Evolutionary conservation across 2,888 invertebrate genomes (phyloP), one percentile per base, ranked within the genome.

Genomic region (Diplolepis rosae): DNA sequence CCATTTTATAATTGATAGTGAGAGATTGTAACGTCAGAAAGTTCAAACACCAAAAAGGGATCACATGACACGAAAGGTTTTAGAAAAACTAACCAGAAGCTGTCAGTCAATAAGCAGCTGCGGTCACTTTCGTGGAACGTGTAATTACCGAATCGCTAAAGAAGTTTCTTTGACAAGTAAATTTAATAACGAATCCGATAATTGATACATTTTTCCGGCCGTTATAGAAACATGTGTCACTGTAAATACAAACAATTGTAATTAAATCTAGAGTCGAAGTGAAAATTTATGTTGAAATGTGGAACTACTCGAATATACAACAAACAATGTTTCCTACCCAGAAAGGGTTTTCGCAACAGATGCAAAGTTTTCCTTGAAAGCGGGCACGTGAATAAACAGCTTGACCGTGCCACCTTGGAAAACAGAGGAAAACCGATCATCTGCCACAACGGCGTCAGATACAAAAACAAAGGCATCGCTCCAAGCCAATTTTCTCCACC

Each of bases 331-430:
- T 35, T 45, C 35, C 6, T 32, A 42, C 18, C 15, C 24, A 51
- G 42, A 68, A 69, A 68, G 66, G 70, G 50, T 66, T 70, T 65
- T 67, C 15, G 11, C 65, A 61, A 68, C 71, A 69, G 68, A 74
- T 70, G 72, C 51, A 51, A 39, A 72, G 24, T 66, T 69, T 61
- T 74, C 70, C 68, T 61, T 42, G 27, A 66, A 71, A 56, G 7
- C 32, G 66, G 73, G 76, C 80, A 80, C 80, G 80, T 80, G 80
- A 76, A 80, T 75, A 79, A 80, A 80, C 73, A 79, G 11, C 65
- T 66, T 61, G 42, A 52, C 69, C 66, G 71, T 66, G 42, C 65
- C 61, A 15, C 39, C 39, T 61, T 61, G 35, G 13, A 61, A 61
- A 61, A 39, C 61, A 70, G 32, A 30, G 28, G 54, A 54, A 56